Percentiles rank a stretch among this genome's conserved stretches.
phyloP scores from a whole-genome alignment of 2,113 vertebrate genomes.

The Neodon shergylaensis region DNA sequence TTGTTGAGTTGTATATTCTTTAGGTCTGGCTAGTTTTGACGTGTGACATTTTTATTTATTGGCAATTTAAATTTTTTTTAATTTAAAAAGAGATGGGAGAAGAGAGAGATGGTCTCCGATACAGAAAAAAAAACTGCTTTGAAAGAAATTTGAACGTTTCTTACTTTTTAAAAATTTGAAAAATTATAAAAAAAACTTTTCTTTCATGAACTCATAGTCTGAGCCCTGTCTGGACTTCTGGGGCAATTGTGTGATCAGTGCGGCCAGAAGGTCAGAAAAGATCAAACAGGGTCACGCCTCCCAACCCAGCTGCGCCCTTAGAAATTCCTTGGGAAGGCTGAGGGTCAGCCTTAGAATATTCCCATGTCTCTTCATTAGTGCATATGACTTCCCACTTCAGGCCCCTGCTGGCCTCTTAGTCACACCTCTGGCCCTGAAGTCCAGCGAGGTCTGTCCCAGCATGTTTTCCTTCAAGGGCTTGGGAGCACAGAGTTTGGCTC shows the following conservation, averaged over 20 bases:
- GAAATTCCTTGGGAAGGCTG: background rate
- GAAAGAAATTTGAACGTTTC: background rate
- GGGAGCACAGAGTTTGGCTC: background rate
- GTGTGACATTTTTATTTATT: background rate
- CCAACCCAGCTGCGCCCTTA: background rate
- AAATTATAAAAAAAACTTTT: background rate
- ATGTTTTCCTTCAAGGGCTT: no score
- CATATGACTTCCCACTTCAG: no score
- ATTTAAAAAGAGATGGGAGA: background rate
- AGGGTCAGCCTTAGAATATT: background rate
- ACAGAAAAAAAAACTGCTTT: fast-evolving
- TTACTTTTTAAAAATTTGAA: background rate
- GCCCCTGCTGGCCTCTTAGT: background rate
- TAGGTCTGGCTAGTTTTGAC: background rate
- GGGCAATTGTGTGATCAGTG: background rate
- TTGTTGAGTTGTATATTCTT: background rate
- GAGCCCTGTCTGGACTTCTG: no score
- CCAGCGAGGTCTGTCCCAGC: fast-evolving
- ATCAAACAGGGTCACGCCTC: fast-evolving
- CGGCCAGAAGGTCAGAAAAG: background rate
- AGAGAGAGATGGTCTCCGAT: background rate
- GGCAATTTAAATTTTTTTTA: background rate
- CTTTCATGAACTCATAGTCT: background rate
- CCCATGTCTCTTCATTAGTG: background rate
- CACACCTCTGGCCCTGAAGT: background rate